phyloP scores from a whole-genome alignment of 2,113 vertebrate genomes.

The Chloropsis hardwickii region DNA sequence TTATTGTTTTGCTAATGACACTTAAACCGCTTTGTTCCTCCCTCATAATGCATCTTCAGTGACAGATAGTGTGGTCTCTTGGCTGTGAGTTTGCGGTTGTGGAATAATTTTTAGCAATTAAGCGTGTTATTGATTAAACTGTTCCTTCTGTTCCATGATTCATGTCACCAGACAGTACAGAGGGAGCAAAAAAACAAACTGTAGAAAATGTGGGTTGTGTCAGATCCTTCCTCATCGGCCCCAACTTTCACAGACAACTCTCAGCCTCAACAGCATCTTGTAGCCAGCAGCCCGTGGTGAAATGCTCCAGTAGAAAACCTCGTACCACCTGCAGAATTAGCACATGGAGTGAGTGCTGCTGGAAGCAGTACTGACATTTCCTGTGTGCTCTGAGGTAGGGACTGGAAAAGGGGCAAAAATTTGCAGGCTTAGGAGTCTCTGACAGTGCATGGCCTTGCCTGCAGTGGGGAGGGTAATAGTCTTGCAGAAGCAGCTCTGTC shows the following conservation, averaged over 20 bases:
- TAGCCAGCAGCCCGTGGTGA: neutral
- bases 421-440: neutral
- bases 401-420: neutral
- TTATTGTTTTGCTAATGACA: conserved; percentile 12
- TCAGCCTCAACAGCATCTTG: neutral
- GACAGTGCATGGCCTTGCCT: neutral
- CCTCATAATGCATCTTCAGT: neutral
- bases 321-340: neutral
- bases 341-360: neutral
- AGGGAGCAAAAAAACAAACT: neutral
- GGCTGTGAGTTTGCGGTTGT: neutral
- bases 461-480: neutral
- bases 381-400: neutral
- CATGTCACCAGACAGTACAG: neutral
- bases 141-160: conserved; percentile 18
- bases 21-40: neutral
- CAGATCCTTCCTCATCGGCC: neutral
- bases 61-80: neutral
- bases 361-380: neutral
- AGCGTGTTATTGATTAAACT: conserved; percentile 35
- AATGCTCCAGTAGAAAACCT: neutral
- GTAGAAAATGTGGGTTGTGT: neutral
- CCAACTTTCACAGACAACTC: neutral
- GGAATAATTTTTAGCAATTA: conserved; percentile 50
- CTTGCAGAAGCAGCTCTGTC: neutral